Evolutionary conservation across 2,888 invertebrate species (phyloP).

Genomic region (Idaea biselata): DNA sequence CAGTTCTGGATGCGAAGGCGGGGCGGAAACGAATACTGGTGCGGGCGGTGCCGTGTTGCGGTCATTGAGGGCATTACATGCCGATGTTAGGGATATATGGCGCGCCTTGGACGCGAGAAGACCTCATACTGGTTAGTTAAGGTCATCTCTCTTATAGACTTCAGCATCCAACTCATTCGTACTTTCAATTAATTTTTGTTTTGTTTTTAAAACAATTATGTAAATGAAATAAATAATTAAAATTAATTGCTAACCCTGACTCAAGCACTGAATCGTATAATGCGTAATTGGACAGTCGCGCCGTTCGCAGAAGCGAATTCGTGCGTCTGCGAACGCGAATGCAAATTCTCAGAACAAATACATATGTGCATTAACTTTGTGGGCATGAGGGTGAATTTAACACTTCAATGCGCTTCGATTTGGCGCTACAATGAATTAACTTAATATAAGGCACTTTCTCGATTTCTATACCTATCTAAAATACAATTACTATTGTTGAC

Average conservation of each 20-base stretch:
- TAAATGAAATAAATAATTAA: background rate
- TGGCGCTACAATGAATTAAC: too few relatives aligned
- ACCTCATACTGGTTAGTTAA: constrained; percentile 40
- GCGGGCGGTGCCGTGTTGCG: constrained; percentile 64
- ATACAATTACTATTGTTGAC: background rate
- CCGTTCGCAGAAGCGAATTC: too few relatives aligned
- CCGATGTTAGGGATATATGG: constrained; percentile 60
- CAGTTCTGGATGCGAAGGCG: constrained; percentile 36
- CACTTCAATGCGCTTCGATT: too few relatives aligned
- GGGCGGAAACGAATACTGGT: constrained; percentile 28
- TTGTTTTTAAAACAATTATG: background rate
- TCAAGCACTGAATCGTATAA: too few relatives aligned
- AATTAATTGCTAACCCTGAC: too few relatives aligned
- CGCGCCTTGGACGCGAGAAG: constrained; percentile 50
- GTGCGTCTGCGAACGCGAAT: too few relatives aligned
- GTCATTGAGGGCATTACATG: constrained; percentile 52
- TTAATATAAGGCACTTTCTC: too few relatives aligned
- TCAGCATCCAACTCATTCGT: background rate
- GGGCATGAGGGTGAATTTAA: too few relatives aligned
- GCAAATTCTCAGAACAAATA: too few relatives aligned
- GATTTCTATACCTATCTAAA: background rate
- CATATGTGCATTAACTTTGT: too few relatives aligned
- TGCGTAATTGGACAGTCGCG: too few relatives aligned
- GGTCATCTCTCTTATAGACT: background rate
- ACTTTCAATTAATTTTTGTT: too few relatives aligned